phyloP scores from a whole-genome alignment of 2,113 vertebrate genomes.

The Cheirogaleus medius region DNA sequence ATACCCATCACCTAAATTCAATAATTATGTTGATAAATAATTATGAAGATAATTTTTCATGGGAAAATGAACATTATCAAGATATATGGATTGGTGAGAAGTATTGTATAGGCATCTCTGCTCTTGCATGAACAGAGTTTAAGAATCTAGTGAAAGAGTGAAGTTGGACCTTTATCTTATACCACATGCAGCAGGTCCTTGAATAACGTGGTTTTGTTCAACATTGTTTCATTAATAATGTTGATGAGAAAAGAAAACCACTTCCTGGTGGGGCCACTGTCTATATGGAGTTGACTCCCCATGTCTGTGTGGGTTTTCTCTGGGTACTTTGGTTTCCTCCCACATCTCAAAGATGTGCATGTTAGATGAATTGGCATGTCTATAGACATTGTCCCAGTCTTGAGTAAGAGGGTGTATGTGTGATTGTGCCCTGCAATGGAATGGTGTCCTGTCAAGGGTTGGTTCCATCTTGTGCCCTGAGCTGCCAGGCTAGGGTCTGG shows the following conservation, averaged over 20 bases:
- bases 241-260: background rate
- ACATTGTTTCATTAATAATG: background rate
- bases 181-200: background rate
- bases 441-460: background rate
- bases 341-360: background rate
- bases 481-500: background rate
- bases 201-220: background rate
- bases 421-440: background rate
- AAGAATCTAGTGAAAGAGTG: background rate
- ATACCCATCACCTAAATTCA: background rate
- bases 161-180: background rate
- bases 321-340: background rate
- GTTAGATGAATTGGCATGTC: background rate
- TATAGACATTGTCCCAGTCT: background rate
- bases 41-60: conserved; percentile 19
- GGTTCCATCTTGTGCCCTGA: background rate
- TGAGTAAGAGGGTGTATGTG: background rate
- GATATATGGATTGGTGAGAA: background rate
- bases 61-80: background rate
- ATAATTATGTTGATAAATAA: background rate
- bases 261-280: background rate
- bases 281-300: background rate
- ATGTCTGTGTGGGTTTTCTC: background rate
- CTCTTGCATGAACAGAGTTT: background rate
- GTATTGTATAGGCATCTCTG: background rate